phyloP scores from a whole-genome alignment of 2,113 vertebrate species.

The Propithecus coquereli region DNA sequence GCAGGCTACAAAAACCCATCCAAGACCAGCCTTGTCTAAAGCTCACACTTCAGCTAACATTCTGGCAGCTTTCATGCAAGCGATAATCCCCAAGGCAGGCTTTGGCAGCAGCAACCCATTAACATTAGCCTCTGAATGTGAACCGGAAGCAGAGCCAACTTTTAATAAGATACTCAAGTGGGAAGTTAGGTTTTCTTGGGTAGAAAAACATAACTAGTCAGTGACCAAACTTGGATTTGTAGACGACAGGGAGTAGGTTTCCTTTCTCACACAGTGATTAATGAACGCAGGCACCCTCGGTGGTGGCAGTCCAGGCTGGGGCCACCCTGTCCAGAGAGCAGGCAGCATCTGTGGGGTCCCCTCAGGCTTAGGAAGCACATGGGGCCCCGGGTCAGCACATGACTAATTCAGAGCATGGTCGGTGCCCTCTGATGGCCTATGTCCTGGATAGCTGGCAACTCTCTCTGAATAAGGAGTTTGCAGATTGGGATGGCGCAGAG shows the following conservation, averaged over 20 bases:
- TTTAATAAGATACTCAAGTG: conserved; percentile 54
- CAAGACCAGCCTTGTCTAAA: conserved; percentile 8
- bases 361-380: neutral
- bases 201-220: neutral
- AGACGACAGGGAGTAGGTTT: neutral
- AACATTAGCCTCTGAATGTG: conserved; percentile 54
- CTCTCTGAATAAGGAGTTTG: neutral
- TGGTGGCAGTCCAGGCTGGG: neutral
- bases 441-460: neutral
- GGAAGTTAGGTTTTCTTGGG: conserved; percentile 52
- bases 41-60: conserved; percentile 36
- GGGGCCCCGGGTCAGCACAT: neutral
- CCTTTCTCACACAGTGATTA: neutral
- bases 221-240: neutral
- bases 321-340: neutral
- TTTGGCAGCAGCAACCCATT: conserved; percentile 59
- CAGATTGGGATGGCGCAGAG: neutral
- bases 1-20: neutral
- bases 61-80: conserved; percentile 56
- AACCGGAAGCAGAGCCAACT: conserved; percentile 52
- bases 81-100: conserved; percentile 74
- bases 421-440: neutral
- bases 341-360: neutral
- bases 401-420: neutral
- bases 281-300: neutral